A percentile compares a stretch with the other conserved stretches of the same genome.
Evolutionary conservation across 2,888 invertebrate genomes (phyloP).

Genomic region (Acronicta psi): DNA sequence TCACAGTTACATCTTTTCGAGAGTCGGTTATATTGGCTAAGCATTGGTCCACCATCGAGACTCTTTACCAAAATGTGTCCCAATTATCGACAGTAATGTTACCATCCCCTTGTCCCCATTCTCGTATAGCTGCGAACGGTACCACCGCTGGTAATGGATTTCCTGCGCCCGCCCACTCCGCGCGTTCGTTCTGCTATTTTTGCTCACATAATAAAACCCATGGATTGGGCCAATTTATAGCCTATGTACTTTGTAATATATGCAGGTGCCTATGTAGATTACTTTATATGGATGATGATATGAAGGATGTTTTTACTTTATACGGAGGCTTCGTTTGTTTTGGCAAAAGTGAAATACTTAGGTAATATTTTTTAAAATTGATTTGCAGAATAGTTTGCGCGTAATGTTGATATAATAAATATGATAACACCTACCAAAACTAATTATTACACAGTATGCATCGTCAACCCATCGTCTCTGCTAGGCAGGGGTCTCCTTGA

Average conservation of each 20-base stretch:
- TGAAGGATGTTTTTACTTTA: no score
- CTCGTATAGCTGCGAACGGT: slow-evolving; percentile 44
- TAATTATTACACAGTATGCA: no score
- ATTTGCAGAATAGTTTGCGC: no score
- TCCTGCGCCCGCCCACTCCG: slow-evolving; percentile 69
- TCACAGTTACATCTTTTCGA: no score
- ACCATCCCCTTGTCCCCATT: slow-evolving; percentile 28
- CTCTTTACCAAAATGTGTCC: slow-evolving; percentile 19
- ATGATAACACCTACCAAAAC: no score
- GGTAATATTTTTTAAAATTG: no score
- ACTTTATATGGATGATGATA: no score
- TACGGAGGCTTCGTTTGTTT: neutral
- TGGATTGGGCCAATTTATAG: slow-evolving; percentile 65
- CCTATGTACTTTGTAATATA: slow-evolving; percentile 42
- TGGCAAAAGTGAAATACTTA: neutral
- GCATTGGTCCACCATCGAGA: slow-evolving; percentile 3
- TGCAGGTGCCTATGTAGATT: slow-evolving; percentile 34
- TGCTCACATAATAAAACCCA: slow-evolving; percentile 63
- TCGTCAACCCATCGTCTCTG: no score
- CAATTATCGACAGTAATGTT: slow-evolving; percentile 50
- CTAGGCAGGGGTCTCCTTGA: no score
- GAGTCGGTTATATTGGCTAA: neutral
- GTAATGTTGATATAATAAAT: no score
- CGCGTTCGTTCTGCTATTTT: slow-evolving; percentile 70
- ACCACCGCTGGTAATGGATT: slow-evolving; percentile 73